Percentiles rank a stretch among this genome's conserved stretches.
Evolutionary conservation across 2,888 invertebrate genomes (phyloP).

Genomic region (Acrobasis suavella): DNA sequence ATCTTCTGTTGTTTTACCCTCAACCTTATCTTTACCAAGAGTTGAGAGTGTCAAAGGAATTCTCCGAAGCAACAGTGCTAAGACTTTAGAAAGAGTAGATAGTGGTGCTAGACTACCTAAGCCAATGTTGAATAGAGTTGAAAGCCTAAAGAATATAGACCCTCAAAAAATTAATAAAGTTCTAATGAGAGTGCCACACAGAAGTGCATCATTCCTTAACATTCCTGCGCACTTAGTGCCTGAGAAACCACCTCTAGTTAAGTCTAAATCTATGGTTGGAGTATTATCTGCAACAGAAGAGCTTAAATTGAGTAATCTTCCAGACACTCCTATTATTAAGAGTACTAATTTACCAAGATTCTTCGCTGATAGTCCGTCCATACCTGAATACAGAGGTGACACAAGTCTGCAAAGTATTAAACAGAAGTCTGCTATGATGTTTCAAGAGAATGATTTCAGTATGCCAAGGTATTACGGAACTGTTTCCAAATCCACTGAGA

Average conservation of each 20-base stretch:
- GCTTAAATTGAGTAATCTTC: conserved; percentile 63
- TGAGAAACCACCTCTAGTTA: conserved; percentile 66
- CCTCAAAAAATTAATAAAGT: conserved; percentile 70
- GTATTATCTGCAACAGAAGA: conserved; percentile 59
- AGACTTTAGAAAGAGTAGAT: conserved; percentile 63
- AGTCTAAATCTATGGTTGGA: conserved; percentile 73
- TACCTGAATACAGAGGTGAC: conserved; percentile 70
- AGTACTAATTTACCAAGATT: conserved; percentile 74
- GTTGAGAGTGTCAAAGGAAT: conserved; percentile 74
- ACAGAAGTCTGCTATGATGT: conserved; percentile 77
- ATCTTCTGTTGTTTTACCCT: conserved; percentile 59
- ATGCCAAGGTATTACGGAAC: conserved; percentile 85
- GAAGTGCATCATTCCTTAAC: conserved; percentile 76
- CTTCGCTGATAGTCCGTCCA: conserved; percentile 67
- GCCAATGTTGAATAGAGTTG: conserved; percentile 65
- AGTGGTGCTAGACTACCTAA: conserved; percentile 52
- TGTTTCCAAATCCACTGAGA: conserved; percentile 53
- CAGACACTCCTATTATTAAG: conserved; percentile 76
- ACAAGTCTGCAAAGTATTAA: conserved; percentile 74
- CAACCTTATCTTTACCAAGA: conserved; percentile 62
- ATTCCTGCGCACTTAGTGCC: conserved; percentile 70
- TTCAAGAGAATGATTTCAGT: conserved; percentile 80
- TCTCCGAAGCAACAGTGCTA: conserved; percentile 67
- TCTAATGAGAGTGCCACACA: conserved; percentile 68
- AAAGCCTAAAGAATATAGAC: conserved; percentile 72